Evolutionary conservation across 2,797 vertebrate species (phyloP).

Genomic region (Micrastur ruficollis): DNA sequence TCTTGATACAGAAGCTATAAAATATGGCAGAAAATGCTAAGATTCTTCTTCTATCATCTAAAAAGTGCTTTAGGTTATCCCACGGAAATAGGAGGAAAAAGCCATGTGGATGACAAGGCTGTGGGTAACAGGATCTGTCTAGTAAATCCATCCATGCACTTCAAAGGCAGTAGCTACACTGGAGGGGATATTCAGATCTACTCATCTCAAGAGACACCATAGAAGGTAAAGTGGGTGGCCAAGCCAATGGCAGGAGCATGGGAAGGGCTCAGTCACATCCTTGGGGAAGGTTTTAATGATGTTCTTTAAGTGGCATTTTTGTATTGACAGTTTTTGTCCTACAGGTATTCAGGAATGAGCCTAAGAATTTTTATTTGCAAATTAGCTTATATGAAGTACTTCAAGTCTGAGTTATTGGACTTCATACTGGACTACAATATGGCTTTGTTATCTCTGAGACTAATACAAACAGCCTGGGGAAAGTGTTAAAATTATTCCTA

Average conservation of each 20-base stretch:
- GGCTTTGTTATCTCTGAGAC: background rate
- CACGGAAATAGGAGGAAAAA: background rate
- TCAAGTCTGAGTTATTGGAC: background rate
- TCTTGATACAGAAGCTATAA: background rate
- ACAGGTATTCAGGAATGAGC: background rate
- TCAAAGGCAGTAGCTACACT: background rate
- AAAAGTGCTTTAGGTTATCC: background rate
- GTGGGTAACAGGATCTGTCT: background rate
- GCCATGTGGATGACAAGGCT: background rate
- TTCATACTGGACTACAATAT: background rate
- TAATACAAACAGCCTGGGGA: background rate
- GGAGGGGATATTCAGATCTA: background rate
- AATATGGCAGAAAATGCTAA: background rate
- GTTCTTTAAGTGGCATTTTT: background rate
- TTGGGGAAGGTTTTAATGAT: background rate
- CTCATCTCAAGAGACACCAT: background rate
- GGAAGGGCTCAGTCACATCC: background rate
- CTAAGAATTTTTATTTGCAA: background rate
- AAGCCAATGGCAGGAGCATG: background rate
- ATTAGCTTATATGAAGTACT: background rate
- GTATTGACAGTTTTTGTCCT: background rate
- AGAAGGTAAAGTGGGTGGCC: background rate
- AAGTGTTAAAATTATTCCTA: background rate
- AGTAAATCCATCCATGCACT: background rate
- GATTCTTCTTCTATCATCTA: background rate